Evolutionary conservation across 53 echinoderm and acorn worm genomes (phyloP).

Genomic region (Crossaster papposus): DNA sequence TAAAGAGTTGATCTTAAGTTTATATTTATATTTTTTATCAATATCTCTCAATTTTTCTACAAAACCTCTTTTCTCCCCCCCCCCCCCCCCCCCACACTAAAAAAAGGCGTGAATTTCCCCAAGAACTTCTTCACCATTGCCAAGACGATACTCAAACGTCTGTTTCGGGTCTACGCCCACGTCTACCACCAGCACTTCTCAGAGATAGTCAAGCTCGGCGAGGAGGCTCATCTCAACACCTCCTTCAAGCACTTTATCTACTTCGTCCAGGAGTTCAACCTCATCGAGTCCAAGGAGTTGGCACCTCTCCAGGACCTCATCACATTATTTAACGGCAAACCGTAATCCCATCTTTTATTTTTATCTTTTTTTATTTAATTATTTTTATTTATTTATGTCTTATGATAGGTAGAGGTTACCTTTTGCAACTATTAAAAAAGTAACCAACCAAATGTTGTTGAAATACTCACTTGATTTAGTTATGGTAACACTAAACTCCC

Average conservation of each 20-base stretch:
- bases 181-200: slow-evolving; percentile 99
- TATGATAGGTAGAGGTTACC: no score
- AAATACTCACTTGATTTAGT: no score
- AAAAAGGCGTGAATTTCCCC: slow-evolving; percentile 95
- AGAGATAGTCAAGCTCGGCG: slow-evolving; percentile 84
- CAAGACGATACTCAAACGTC: slow-evolving; percentile 99
- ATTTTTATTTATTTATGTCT: not conserved
- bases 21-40: no score
- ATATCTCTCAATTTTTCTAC: not conserved
- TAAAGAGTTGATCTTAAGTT: not conserved
- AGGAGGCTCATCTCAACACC: slow-evolving; percentile 99
- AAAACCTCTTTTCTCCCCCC: not conserved
- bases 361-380: not conserved
- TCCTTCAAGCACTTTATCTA: slow-evolving; percentile 99
- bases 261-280: slow-evolving; percentile 99
- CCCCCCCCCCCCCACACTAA: not conserved
- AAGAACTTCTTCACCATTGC: slow-evolving; percentile 99
- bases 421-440: no score
- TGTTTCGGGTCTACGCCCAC: slow-evolving; percentile 99
- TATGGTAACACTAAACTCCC: no score
- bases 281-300: slow-evolving; percentile 95
- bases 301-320: slow-evolving; percentile 97
- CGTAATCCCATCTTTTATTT: not conserved
- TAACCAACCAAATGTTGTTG: no score
- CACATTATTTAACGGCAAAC: slow-evolving; percentile 55